phyloP scores from a whole-genome alignment of 2,888 invertebrate species.

The Trachelus troglodyta region DNA sequence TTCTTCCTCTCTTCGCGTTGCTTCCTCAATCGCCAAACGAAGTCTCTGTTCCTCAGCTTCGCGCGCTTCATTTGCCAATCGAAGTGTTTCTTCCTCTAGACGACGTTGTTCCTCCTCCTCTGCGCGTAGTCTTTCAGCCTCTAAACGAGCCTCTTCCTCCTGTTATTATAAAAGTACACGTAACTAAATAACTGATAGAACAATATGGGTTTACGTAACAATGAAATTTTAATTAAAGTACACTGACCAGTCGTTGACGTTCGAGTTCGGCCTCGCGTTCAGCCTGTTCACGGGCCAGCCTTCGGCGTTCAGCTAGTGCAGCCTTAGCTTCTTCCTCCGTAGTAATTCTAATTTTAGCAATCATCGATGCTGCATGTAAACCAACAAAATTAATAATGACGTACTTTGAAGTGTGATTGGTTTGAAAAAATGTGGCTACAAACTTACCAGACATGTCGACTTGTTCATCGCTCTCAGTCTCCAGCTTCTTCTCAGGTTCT shows the following conservation, averaged over 20 bases:
- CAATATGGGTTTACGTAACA: constrained; percentile 9
- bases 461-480: constrained; percentile 65
- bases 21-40: constrained; percentile 76
- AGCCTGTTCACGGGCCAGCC: constrained; percentile 90
- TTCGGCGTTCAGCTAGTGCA: constrained; percentile 88
- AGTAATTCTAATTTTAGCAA: constrained; percentile 78
- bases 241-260: constrained; percentile 70
- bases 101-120: constrained; percentile 88
- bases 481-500: constrained; percentile 52
- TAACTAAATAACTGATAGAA: constrained; percentile 7
- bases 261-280: constrained; percentile 91
- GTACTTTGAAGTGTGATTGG: neutral
- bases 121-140: constrained; percentile 76
- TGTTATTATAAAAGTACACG: constrained; percentile 25
- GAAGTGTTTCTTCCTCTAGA: constrained; percentile 83
- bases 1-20: constrained; percentile 81
- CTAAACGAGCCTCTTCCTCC: constrained; percentile 80
- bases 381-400: constrained; percentile 30
- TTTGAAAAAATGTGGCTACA: neutral
- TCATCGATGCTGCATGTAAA: constrained; percentile 71
- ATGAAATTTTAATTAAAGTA: neutral
- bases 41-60: constrained; percentile 88
- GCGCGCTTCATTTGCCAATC: constrained; percentile 83
- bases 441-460: constrained; percentile 72
- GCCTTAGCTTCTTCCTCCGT: constrained; percentile 95